Percentiles rank a stretch among this genome's conserved stretches.
These are phyloP conservation scores for Acanthosoma haemorrhoidale DNA, from an alignment of 2,888 invertebrate species.

Conservation along the genomic window DNA sequence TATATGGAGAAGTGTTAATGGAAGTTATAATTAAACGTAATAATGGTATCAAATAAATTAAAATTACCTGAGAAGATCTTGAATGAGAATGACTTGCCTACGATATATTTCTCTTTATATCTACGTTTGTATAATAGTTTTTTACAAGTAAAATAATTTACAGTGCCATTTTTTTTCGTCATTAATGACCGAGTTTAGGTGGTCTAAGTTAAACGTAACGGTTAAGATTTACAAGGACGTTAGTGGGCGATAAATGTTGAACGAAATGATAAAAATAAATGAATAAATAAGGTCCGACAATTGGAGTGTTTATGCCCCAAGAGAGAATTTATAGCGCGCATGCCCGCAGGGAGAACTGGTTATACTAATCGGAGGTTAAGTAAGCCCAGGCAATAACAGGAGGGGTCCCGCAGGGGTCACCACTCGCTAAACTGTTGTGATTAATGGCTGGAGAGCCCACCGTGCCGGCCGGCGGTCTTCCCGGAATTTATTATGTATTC, in stretches of 20 bases:
- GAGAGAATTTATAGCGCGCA: background rate
- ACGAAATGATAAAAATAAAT: background rate
- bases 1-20: too few species aligned
- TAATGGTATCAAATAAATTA: too few species aligned
- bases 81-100: too few species aligned
- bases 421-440: background rate
- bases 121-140: too few species aligned
- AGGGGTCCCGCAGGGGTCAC: background rate
- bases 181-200: background rate
- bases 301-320: background rate
- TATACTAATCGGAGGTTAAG: conserved; percentile 1
- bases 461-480: too few species aligned
- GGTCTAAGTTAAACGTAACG: background rate
- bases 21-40: too few species aligned
- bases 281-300: background rate
- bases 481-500: too few species aligned
- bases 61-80: too few species aligned
- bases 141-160: too few species aligned
- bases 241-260: background rate
- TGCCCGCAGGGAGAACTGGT: background rate
- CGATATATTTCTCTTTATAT: too few species aligned
- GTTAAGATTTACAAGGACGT: background rate
- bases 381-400: background rate
- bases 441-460: background rate
- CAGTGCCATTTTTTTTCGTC: too few species aligned